These are phyloP conservation scores for Ectropis grisescens DNA, from an alignment of 1,140 invertebrate genomes.

Conservation along the genomic window DNA sequence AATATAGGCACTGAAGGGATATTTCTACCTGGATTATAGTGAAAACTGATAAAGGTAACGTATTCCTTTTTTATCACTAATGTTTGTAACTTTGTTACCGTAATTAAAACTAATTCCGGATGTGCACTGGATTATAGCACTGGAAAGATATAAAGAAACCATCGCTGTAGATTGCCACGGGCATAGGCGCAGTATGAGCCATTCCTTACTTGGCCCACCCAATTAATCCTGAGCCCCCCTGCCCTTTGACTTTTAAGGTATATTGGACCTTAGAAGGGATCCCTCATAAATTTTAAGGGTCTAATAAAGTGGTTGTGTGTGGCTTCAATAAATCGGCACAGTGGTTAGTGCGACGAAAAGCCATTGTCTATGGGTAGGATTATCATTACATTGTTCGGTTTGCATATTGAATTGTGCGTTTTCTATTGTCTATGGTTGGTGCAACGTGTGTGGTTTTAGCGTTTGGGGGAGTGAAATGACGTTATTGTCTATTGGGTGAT, in stretches of 20 bases:
- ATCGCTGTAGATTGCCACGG: constrained; percentile 36
- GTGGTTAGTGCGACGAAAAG: constrained; percentile 60
- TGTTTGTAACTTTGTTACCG: too few species aligned
- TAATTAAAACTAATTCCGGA: too few species aligned
- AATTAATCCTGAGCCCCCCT: constrained; percentile 21
- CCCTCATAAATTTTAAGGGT: too few species aligned
- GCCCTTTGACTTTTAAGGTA: constrained; percentile 1
- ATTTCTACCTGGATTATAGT: too few species aligned
- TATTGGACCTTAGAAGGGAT: too few species aligned
- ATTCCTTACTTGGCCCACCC: constrained; percentile 20
- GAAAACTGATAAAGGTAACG: too few species aligned
- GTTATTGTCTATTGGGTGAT: too few species aligned
- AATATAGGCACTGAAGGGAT: too few species aligned
- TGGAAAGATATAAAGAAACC: too few species aligned
- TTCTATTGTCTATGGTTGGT: constrained; percentile 48
- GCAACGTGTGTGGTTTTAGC: constrained; percentile 46
- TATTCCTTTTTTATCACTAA: too few species aligned
- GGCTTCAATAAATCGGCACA: constrained; percentile 50
- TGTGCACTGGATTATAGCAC: too few species aligned
- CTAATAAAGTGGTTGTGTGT: too few species aligned
- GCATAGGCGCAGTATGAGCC: constrained; percentile 31
- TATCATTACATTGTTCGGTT: constrained; percentile 58
- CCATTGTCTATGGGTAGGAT: constrained; percentile 48
- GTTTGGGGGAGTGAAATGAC: constrained; percentile 5
- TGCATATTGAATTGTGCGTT: constrained; percentile 63